Evolutionary conservation across 2,113 vertebrate genomes (phyloP).

Genomic region (Oenanthe oenanthe): DNA sequence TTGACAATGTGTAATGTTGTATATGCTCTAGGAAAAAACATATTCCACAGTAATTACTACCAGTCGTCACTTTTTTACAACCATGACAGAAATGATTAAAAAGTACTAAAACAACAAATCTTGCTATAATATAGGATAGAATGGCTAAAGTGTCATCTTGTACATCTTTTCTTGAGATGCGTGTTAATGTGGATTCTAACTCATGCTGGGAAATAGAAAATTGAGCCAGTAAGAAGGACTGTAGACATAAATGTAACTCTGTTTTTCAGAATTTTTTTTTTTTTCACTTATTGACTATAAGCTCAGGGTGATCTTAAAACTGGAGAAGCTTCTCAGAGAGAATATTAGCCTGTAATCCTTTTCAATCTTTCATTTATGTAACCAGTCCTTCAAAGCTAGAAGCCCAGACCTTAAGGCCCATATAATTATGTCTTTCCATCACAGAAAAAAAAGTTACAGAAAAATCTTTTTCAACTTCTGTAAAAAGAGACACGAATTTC

Average conservation of each 20-base stretch:
- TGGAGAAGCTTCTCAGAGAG: background rate
- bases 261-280: background rate
- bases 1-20: background rate
- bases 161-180: background rate
- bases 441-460: background rate
- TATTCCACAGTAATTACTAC: background rate
- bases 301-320: background rate
- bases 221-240: background rate
- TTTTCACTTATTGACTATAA: background rate
- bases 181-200: background rate
- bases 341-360: background rate
- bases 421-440: background rate
- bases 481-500: background rate
- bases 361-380: background rate
- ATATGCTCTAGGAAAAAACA: fast-evolving
- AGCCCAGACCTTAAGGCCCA: background rate
- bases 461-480: background rate
- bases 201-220: background rate
- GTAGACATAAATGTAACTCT: background rate
- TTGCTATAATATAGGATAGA: background rate
- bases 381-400: background rate
- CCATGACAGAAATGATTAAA: background rate
- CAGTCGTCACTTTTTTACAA: background rate
- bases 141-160: background rate
- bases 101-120: background rate